These are phyloP conservation scores for Pipistrellus kuhlii DNA, from an alignment of 2,797 vertebrate genomes.

Conservation along the genomic window DNA sequence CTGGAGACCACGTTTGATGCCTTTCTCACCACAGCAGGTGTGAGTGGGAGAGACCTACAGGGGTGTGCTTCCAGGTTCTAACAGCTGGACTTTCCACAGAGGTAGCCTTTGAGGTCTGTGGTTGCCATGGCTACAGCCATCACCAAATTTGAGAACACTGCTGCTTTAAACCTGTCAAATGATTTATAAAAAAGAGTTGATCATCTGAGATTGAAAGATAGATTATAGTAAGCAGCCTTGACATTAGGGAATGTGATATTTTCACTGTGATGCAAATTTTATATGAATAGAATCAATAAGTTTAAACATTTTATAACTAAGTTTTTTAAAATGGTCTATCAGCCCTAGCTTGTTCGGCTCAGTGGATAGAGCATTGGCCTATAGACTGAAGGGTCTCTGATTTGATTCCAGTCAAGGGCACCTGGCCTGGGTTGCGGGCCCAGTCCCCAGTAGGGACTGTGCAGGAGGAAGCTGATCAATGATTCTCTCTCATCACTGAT, in stretches of 20 bases:
- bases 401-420: too few species aligned
- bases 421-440: too few species aligned
- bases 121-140: constrained; percentile 73
- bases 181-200: constrained; percentile 57
- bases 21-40: constrained; percentile 11
- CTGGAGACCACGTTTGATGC: constrained; percentile 34
- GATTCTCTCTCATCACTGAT: too few species aligned
- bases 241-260: not conserved
- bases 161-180: constrained; percentile 8
- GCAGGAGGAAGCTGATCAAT: too few species aligned
- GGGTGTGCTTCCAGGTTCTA: not conserved
- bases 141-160: constrained; percentile 7
- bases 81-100: constrained; percentile 43
- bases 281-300: not conserved
- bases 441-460: too few species aligned
- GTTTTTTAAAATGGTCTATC: not conserved
- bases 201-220: not conserved
- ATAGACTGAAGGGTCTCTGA: too few species aligned
- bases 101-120: constrained; percentile 60
- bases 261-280: not conserved
- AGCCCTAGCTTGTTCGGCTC: too few species aligned
- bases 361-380: too few species aligned
- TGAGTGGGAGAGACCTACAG: not conserved
- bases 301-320: not conserved
- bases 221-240: not conserved